Conservation (phyloP, 2,888 invertebrate genomes). For the Ophioninae sp. region DNA sequence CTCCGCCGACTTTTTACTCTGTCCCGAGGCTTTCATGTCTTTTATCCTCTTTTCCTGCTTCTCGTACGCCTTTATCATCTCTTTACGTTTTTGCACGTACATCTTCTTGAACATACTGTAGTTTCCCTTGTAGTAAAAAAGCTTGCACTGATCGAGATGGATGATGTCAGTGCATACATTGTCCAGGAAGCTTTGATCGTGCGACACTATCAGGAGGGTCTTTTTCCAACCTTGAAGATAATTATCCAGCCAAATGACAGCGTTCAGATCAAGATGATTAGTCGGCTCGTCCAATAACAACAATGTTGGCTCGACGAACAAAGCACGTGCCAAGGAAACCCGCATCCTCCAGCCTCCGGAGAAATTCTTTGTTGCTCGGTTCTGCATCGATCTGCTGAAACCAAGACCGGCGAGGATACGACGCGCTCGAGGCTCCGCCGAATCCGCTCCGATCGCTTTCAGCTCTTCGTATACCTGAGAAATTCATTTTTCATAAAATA, state of each 20-base stretch:
- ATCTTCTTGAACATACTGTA: slow-evolving; percentile 99
- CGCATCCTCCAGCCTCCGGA: slow-evolving; percentile 99
- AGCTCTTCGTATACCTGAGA: slow-evolving; percentile 94
- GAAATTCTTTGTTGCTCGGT: slow-evolving; percentile 94
- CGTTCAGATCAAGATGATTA: slow-evolving; percentile 99
- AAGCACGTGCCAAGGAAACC: slow-evolving; percentile 96
- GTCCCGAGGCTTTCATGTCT: slow-evolving; percentile 96
- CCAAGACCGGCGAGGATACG: slow-evolving; percentile 98
- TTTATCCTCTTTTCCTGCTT: slow-evolving; percentile 98
- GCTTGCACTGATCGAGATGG: slow-evolving; percentile 96
- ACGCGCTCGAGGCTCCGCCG: slow-evolving; percentile 97
- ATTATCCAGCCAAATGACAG: slow-evolving; percentile 99
- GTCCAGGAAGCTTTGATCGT: slow-evolving; percentile 99
- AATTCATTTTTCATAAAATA: not conserved
- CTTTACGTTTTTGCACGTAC: slow-evolving; percentile 97
- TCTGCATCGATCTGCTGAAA: slow-evolving; percentile 94
- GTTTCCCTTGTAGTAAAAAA: slow-evolving; percentile 98
- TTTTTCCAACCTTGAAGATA: slow-evolving; percentile 99
- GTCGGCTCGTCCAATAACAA: slow-evolving; percentile 99
- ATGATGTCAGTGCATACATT: slow-evolving; percentile 99
- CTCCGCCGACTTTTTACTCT: slow-evolving; percentile 98
- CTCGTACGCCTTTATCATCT: slow-evolving; percentile 98
- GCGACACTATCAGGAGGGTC: slow-evolving; percentile 98
- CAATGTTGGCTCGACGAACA: slow-evolving; percentile 98
- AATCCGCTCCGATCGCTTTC: slow-evolving; percentile 98